phyloP scores from a whole-genome alignment of 2,113 vertebrate species.

The Laticauda colubrina region DNA sequence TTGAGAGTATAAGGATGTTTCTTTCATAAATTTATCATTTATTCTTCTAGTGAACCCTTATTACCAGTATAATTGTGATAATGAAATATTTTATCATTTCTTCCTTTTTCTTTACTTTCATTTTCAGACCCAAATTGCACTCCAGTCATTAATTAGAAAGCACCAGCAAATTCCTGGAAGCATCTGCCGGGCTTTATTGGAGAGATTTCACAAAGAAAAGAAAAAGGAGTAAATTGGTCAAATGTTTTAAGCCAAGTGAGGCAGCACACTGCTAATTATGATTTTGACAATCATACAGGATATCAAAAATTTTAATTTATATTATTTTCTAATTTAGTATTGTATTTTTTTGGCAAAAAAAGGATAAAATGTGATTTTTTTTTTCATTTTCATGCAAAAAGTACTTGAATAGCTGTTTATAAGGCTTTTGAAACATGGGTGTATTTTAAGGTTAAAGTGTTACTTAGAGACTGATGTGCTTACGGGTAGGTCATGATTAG shows the following conservation, averaged over 20 bases:
- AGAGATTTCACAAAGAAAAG: slow-evolving; percentile 63
- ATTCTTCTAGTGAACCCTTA: background rate
- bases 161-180: slow-evolving; percentile 79
- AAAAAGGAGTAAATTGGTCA: slow-evolving; percentile 49
- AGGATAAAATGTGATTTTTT: background rate
- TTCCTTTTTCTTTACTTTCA: background rate
- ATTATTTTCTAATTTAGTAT: background rate
- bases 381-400: background rate
- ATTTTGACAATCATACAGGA: background rate
- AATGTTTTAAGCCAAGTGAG: background rate
- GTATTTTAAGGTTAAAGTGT: background rate
- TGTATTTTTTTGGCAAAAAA: background rate
- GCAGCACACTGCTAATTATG: background rate
- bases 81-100: background rate
- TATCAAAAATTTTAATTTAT: background rate
- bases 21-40: background rate
- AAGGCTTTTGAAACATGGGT: background rate
- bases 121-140: slow-evolving; percentile 72
- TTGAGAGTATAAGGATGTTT: background rate
- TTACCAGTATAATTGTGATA: background rate
- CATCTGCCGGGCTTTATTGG: slow-evolving; percentile 72
- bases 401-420: background rate
- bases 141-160: slow-evolving; percentile 74
- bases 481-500: background rate
- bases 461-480: background rate